Conservation (phyloP, 2,797 vertebrate genomes). For the Myripristis murdjan region DNA sequence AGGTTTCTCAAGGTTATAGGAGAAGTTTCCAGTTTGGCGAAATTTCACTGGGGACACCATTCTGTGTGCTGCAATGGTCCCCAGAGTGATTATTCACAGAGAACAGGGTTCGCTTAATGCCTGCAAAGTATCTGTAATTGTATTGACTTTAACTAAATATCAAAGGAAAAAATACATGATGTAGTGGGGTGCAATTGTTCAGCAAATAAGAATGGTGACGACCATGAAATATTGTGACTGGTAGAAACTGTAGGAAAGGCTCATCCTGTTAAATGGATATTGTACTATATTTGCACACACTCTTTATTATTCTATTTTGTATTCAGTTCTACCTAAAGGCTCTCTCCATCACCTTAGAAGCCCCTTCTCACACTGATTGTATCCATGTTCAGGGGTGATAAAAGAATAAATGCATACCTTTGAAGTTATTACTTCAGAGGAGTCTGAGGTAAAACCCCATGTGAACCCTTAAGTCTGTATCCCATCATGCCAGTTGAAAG, state of each 20-base stretch:
- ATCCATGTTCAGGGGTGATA: conserved; percentile 56
- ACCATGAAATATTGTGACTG: neutral
- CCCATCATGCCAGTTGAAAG: conserved; percentile 37
- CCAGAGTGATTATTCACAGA: too few relatives aligned
- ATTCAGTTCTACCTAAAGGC: conserved; percentile 33
- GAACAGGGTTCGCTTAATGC: neutral
- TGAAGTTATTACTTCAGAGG: conserved; percentile 56
- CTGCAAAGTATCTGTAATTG: neutral
- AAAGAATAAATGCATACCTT: conserved; percentile 61
- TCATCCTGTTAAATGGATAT: neutral
- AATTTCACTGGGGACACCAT: too few relatives aligned
- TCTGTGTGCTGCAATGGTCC: too few relatives aligned
- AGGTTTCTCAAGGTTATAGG: too few relatives aligned
- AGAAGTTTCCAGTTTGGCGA: too few relatives aligned
- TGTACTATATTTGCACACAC: neutral
- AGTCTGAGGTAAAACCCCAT: conserved; percentile 47
- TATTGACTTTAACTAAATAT: conserved; percentile 7
- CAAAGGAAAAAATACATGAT: neutral
- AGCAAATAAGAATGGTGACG: conserved; percentile 5
- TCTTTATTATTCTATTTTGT: conserved; percentile 32
- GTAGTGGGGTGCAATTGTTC: neutral
- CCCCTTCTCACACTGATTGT: conserved; percentile 40
- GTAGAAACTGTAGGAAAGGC: conserved; percentile 5
- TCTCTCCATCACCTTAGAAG: conserved; percentile 26
- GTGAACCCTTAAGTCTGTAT: conserved; percentile 40